These are phyloP conservation scores for Protobothrops flavoviridis DNA, from an alignment of 2,113 vertebrate genomes.

Conservation along the genomic window DNA sequence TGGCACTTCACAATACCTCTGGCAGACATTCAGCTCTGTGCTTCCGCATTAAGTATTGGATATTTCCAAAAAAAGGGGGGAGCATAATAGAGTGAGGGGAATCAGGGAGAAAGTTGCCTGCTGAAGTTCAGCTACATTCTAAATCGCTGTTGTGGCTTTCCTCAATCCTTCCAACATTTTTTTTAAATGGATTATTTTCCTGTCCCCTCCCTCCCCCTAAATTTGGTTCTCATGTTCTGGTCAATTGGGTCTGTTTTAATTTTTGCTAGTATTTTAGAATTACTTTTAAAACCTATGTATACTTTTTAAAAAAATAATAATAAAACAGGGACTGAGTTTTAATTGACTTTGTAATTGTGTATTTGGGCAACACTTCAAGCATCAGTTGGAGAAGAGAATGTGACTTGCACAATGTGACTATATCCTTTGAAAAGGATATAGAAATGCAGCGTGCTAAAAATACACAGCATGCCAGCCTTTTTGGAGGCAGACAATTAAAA, in stretches of 20 bases:
- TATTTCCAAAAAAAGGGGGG: background rate
- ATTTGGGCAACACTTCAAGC: constrained; percentile 12
- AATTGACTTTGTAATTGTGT: constrained; percentile 4
- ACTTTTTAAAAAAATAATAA: background rate
- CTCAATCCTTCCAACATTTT: constrained; percentile 7
- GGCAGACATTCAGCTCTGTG: background rate
- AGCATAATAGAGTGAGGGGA: background rate
- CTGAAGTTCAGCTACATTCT: constrained; percentile 16
- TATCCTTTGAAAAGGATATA: constrained; percentile 11
- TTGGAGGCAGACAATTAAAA: constrained; percentile 44
- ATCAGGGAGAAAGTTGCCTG: background rate
- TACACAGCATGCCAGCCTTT: constrained; percentile 31
- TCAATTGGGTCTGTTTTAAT: background rate
- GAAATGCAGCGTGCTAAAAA: constrained; percentile 10
- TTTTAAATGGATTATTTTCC: constrained; percentile 19
- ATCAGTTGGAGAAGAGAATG: background rate
- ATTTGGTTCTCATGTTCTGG: background rate
- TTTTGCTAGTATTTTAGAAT: background rate
- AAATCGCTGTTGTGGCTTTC: constrained; percentile 21
- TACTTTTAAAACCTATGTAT: background rate
- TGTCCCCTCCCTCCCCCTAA: background rate
- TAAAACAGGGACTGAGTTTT: background rate
- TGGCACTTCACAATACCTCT: constrained; percentile 16
- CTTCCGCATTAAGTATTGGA: constrained; percentile 21
- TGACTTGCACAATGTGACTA: background rate